Evolutionary conservation across 1,140 invertebrate species (phyloP), one percentile per base, ranked within the genome.

Genomic region (Atta texana): DNA sequence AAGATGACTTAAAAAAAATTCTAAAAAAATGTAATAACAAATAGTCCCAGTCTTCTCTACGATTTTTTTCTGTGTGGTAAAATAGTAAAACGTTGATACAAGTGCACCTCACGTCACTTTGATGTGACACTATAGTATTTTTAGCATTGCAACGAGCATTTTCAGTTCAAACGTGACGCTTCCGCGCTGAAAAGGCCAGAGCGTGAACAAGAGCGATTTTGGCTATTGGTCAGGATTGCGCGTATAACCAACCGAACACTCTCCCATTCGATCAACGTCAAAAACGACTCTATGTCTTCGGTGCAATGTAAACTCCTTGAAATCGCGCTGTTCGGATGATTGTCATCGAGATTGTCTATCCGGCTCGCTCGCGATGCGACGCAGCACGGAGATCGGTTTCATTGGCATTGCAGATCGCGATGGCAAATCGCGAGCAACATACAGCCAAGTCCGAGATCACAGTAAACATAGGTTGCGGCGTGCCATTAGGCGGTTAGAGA

Each of bases 401-500:
- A 95, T 95, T 94, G 92, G 93, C 93, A 94, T 94, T 94, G 93
- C 92, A 94, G 92, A 95, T 94, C 92, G 92, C 93, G 92, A 95
- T 94, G 92, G 92, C 93, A 93, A 93, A 93, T 94, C 92, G 93
- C 90, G 90, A 91, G 90, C 89, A 78, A 91, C 92, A 93, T 94
- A 95, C 93, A 94, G 90, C 88, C 85, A 92, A 93, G 90, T 93
- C 92, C 91, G 94, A 95, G 94, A 95, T 95, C 94, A 95, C 89
- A 88, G 94, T 94, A 95, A 95, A 95, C 93, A 95, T 88, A 92
- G 94, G 91, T 94, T 94, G 94, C 92, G 94, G 94, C 92, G 90
- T 93, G 93, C 94, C 94, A 95, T 95, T 95, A 95, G 92, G 92
- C 89, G 92, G 93, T 93, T 93, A 92, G 94, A 95, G 93, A 95